Base-by-base conservation (phyloP, 2,888 invertebrate genomes). In the Blastobasis lacticolella region DNA sequence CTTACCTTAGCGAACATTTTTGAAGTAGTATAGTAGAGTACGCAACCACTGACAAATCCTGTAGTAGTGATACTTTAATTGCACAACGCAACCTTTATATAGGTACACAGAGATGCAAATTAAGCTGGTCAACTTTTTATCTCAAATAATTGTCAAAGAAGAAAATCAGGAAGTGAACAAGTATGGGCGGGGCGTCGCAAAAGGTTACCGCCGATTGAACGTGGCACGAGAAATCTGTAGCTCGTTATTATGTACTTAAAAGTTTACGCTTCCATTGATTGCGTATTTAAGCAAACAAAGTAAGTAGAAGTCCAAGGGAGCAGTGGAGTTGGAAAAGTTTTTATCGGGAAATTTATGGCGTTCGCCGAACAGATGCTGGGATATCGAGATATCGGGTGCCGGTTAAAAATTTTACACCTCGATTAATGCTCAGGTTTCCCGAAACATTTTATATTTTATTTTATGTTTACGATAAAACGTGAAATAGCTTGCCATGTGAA, bases 1-100 rank as follows among this genome's bases (percentile, higher is more conserved):
- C 53, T 73, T 73, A 81, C 82, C 82, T 82, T 82, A 69, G 73
- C 79, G 71, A 78, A 67, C 82, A 82, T 82, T 66, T n/a, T 75
- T 80, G 66, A 58, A 50, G n/a, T 23, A 10, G 47, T 43, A 52
- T 53, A 50, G 42, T 64, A 10, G 37, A 62, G 62, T 64, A 64
- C 69, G 73, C 67, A 71, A 75, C 78, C 78, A 73, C 78, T 65
- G 64, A 57, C 46, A 55, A 61, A 59, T 67, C 64, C 59, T 66
- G 62, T 59, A 60, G 58, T 56, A 71, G 57, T 79, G 77, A 74
- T 74, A 56, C 45, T 51, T 37, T 47, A 47, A 44, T 51, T 49
- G 55, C 44, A 38, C 42, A 46, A 43, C 40, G 37, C 46, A 57
- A 54, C 55, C 67, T 70, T 71, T 78, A 66, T 79, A 80, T 76